These are phyloP conservation scores for Periplaneta americana DNA, from an alignment of 1,140 invertebrate species.

Conservation along the genomic window DNA sequence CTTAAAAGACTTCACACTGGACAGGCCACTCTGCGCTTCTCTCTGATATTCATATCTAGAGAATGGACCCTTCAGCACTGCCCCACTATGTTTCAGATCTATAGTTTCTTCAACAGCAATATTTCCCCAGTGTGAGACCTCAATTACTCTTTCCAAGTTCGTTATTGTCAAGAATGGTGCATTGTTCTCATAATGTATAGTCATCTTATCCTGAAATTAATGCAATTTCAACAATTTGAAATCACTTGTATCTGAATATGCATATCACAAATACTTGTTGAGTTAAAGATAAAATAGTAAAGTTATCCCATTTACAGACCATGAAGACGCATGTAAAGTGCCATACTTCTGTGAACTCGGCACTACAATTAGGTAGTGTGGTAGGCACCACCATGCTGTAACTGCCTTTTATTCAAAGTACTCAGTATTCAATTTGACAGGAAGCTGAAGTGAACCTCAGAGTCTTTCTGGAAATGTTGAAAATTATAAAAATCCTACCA, in stretches of 20 bases:
- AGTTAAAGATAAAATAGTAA: not conserved
- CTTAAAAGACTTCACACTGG: constrained; percentile 89
- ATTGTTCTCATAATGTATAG: constrained; percentile 95
- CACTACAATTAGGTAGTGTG: too few species aligned
- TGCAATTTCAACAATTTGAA: too few species aligned
- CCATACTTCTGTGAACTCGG: not conserved
- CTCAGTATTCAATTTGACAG: too few species aligned
- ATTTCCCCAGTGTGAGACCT: constrained; percentile 99
- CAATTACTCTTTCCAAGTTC: constrained; percentile 77
- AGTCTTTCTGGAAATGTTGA: too few species aligned
- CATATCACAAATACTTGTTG: not conserved
- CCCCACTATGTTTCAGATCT: constrained; percentile 88
- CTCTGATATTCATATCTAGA: constrained; percentile 93
- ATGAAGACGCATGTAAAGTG: not conserved
- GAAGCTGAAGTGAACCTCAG: too few species aligned
- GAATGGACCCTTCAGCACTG: constrained; percentile 90
- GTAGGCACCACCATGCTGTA: too few species aligned
- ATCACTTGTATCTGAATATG: not conserved
- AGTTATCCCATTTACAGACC: not conserved
- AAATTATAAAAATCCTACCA: too few species aligned
- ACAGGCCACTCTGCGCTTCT: constrained; percentile 74
- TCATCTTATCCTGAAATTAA: constrained; percentile 52
- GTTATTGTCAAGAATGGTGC: constrained; percentile 91
- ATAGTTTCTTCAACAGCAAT: constrained; percentile 95
- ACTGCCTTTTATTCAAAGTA: too few species aligned